Evolutionary conservation across 2,888 invertebrate species (phyloP).

Genomic region (Heterodera filipjevi): DNA sequence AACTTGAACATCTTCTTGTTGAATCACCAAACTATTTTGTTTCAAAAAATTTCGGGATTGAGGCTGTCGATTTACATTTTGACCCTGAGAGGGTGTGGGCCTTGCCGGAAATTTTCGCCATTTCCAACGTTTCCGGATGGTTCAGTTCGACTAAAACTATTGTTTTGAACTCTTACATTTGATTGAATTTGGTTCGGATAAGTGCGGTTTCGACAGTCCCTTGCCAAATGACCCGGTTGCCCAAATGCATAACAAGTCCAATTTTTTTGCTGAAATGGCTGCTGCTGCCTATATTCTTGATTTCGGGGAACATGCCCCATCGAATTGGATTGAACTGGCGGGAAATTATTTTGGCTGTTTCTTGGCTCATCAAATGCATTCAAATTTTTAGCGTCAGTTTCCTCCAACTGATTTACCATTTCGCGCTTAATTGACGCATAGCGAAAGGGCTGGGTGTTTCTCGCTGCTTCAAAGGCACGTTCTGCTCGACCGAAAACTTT

Average conservation of each 20-base stretch:
- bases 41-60: neutral
- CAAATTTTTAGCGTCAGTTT: conserved; percentile 1
- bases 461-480: conserved; percentile 9
- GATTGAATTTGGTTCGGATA: neutral
- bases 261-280: neutral
- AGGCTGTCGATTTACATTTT: neutral
- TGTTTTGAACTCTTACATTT: too few relatives aligned
- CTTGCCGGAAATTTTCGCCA: too few relatives aligned
- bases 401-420: neutral
- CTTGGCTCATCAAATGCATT: conserved; percentile 7
- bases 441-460: neutral
- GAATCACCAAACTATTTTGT: neutral
- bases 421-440: neutral
- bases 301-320: too few relatives aligned
- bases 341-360: too few relatives aligned
- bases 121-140: too few relatives aligned
- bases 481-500: conserved; percentile 6
- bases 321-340: too few relatives aligned
- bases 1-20: neutral
- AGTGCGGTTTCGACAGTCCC: neutral
- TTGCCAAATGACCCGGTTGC: neutral
- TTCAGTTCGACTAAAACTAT: too few relatives aligned
- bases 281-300: neutral
- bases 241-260: neutral
- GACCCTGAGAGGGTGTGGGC: too few relatives aligned